phyloP scores from a whole-genome alignment of 2,888 invertebrate species.

The Geophilus truncorum region DNA sequence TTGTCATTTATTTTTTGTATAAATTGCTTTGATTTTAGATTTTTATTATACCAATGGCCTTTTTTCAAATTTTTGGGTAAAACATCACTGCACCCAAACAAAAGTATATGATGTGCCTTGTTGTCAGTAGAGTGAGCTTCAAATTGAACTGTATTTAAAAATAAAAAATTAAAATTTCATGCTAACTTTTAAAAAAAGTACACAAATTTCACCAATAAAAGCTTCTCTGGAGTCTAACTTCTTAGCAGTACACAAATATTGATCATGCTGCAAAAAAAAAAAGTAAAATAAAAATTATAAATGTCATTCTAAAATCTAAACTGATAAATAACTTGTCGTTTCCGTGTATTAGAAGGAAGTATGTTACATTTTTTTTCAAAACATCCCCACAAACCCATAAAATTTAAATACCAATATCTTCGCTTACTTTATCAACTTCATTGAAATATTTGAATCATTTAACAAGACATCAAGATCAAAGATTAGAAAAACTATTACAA shows the following conservation, averaged over 20 bases:
- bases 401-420: no score
- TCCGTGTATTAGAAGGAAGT: no score
- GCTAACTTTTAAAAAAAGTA: neutral
- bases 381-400: no score
- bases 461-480: no score
- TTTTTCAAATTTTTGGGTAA: slow-evolving; percentile 40
- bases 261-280: slow-evolving; percentile 49
- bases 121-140: slow-evolving; percentile 54
- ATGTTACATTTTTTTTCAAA: no score
- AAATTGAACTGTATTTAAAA: slow-evolving; percentile 52
- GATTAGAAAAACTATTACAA: no score
- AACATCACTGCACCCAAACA: slow-evolving; percentile 54
- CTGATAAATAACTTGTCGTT: no score
- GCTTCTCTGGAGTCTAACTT: slow-evolving; percentile 45
- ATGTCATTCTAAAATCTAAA: neutral
- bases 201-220: slow-evolving; percentile 46
- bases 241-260: slow-evolving; percentile 50
- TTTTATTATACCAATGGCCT: slow-evolving; percentile 39
- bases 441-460: no score
- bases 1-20: no score
- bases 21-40: no score
- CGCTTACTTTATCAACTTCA: no score
- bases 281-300: neutral
- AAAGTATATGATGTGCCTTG: slow-evolving; percentile 57
- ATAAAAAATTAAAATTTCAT: neutral